Evolutionary conservation across 2,797 vertebrate species (phyloP), one percentile per base, ranked within the genome.

Genomic region (Muscicapa comitata): DNA sequence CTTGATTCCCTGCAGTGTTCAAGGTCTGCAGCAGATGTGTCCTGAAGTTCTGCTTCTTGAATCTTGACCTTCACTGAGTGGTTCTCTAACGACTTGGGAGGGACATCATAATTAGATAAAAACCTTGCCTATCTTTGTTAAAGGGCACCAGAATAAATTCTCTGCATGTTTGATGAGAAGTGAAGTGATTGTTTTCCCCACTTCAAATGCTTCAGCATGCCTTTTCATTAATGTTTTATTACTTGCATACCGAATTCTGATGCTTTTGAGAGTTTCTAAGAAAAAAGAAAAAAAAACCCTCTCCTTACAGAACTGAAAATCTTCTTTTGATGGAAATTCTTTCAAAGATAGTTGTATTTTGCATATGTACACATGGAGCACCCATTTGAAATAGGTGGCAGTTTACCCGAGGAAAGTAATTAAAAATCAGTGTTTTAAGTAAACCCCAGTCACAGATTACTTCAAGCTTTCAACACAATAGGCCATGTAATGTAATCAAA

Each of bases 201-300:
- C 91, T 97, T 96, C 92, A 96, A 90, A 83, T 94, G 50, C 35
- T 95, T 88, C 71, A 83, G 40, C 33, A 35, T 92, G 68, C 19
- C 72, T 96, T 98, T 97, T 88, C 78, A 96, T 96, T 96, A 95
- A 95, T 91, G 37, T 93, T 97, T 97, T 87, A 96, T 95, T 67
- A 81, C 51, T 96, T 84, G 28, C 7, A 0, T 71, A 77, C 45
- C 55, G 51, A 95, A 91, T 91, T 92, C 43, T 83, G n/a, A 71
- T 62, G 47, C 25, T 95, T 95, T 81, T 15, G 7, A 94, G 77
- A 85, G 50, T 51, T 57, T 93, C 43, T 93, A 59, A 48, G 13
- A 38, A 77, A 91, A 72, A 47, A 5, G 6, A 15, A 38, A 15
- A 25, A 66, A 47, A 35, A 35, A 1, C 5, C 3, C 0, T 26